Evolutionary conservation across 2,797 vertebrate species (phyloP), one percentile per base, ranked within the genome.

Genomic region (Crocidura indochinensis): DNA sequence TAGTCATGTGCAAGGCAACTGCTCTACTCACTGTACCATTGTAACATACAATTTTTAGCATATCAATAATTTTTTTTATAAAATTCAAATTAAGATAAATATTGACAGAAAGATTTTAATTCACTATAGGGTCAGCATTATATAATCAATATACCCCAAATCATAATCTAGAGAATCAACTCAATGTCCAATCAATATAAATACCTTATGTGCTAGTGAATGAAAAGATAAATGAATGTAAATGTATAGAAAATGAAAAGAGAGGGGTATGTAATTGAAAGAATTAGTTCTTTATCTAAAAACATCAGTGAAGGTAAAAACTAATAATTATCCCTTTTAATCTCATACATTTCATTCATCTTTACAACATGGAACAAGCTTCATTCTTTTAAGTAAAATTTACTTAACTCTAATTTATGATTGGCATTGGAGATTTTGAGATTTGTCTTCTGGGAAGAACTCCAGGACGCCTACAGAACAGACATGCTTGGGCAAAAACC

Each of bases 391-490:
- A 73, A 75, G 68, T 78, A 90, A 88, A 75, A 38, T 38, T 38
- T 38, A 38, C 62, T 44, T 27, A 91, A 69, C 10, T 75, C 90
- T 96, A 96, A 86, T 90, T 87, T 77, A 90, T 94, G 90, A 86
- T 82, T 88, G 92, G 79, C 84, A 72, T 67, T 47, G 62, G 91
- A 72, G 91, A 94, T 89, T 88, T 79, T 87, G 68, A 95, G 77
- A 87, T 94, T 51, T 88, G 64, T 74, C 84, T 86, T 83, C 79
- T 94, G 92, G 96, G 77, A 91, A 93, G 74, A 60, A 79, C 68
- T 94, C 92, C 90, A 94, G 38, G 49, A 92, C 11, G 11, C 83
- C 88, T 84, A 94, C 60, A 88, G 53, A 96, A 96, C 87, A 95
- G 76, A 89, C n/a, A 77, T 44, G 2, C 0, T 4, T 51, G 80